Conservation (phyloP, 1,140 invertebrate species). For the Caerostris darwini region DNA sequence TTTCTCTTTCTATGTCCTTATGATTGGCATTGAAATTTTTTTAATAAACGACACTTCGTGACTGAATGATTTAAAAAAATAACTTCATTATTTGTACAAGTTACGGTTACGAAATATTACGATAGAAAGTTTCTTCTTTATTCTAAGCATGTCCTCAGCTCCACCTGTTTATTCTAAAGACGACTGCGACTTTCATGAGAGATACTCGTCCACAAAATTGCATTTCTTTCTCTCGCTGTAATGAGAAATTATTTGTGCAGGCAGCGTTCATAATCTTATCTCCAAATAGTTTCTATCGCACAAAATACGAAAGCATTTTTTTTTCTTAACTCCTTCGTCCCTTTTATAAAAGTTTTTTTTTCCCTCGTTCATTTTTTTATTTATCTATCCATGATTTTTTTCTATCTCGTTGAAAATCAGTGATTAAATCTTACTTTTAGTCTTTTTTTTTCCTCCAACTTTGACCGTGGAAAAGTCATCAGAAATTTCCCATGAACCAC, state of each 20-base stretch:
- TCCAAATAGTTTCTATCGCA: constrained; percentile 22
- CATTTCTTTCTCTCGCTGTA: constrained; percentile 4
- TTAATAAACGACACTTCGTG: no score
- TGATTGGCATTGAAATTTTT: no score
- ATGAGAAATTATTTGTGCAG: constrained; percentile 49
- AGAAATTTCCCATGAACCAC: neutral
- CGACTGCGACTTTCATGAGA: neutral
- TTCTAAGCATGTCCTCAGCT: neutral
- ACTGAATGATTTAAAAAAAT: no score
- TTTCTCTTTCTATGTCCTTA: no score
- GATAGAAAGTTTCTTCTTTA: neutral
- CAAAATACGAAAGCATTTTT: constrained; percentile 32
- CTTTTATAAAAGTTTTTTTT: constrained; percentile 37
- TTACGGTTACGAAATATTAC: neutral
- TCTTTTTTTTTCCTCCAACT: neutral
- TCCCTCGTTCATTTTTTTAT: neutral
- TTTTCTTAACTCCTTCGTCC: neutral
- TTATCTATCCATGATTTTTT: neutral
- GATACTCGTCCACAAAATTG: neutral
- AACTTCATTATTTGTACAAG: neutral
- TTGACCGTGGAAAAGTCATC: constrained; percentile 7
- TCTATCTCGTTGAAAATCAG: neutral
- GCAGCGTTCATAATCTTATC: constrained; percentile 44
- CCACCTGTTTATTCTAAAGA: constrained; percentile 1
- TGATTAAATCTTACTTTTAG: constrained; percentile 32